Evolutionary conservation across 2,797 vertebrate species (phyloP).

Genomic region (Anguilla pacifica): DNA sequence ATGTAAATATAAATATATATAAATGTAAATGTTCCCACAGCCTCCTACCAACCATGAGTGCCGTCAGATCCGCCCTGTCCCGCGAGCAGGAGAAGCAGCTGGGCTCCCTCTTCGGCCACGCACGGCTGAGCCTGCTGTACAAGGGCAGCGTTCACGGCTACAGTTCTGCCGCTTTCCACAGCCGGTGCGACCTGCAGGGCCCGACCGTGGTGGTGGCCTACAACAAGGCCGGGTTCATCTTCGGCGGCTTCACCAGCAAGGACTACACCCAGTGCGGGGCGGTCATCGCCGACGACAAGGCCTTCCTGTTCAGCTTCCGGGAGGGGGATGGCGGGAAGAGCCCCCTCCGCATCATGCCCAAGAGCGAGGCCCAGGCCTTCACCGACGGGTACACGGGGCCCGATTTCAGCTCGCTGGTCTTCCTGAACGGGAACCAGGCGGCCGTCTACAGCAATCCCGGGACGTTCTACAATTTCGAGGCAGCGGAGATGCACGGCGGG

Average conservation of each 20-base stretch:
- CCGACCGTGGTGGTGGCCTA: constrained; percentile 66
- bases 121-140: constrained; percentile 54
- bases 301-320: constrained; percentile 58
- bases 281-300: constrained; percentile 42
- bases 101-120: constrained; percentile 41
- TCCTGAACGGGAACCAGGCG: constrained; percentile 21
- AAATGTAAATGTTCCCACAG: background rate
- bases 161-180: constrained; percentile 51
- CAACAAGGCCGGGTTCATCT: constrained; percentile 53
- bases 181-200: constrained; percentile 54
- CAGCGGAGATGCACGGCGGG: constrained; percentile 52
- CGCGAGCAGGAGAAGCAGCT: constrained; percentile 35
- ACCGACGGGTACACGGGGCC: constrained; percentile 35
- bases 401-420: constrained; percentile 46
- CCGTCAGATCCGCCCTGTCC: constrained; percentile 35
- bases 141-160: constrained; percentile 62
- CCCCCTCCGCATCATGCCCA: constrained; percentile 33
- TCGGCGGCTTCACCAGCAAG: constrained; percentile 61
- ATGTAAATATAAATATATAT: no score
- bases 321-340: background rate
- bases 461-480: constrained; percentile 40
- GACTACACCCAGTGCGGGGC: constrained; percentile 47
- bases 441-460: constrained; percentile 1
- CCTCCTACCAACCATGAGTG: background rate
- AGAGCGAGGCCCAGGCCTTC: rapidly evolving